Evolutionary conservation across 1,140 invertebrate species (phyloP).

Genomic region (Ceratina japonica): DNA sequence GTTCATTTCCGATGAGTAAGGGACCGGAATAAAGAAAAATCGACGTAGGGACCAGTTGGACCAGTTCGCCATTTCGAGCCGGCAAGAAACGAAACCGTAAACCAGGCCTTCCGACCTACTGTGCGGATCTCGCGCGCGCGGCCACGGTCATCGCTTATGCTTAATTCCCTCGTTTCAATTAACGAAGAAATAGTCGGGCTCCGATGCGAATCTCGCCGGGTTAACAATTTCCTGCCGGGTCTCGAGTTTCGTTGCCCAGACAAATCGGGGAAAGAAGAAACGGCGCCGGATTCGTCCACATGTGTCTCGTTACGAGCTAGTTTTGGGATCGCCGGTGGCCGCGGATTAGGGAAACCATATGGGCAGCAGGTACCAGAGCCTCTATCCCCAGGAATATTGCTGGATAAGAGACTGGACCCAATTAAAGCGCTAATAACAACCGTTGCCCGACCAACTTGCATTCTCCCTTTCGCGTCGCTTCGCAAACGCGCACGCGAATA

Average conservation of each 20-base stretch:
- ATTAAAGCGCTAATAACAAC: constrained; percentile 76
- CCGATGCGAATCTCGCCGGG: neutral
- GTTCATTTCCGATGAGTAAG: constrained; percentile 44
- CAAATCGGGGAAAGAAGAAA: constrained; percentile 11
- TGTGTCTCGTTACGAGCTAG: constrained; percentile 66
- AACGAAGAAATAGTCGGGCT: neutral
- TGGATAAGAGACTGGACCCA: constrained; percentile 75
- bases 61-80: constrained; percentile 68
- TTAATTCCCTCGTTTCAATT: constrained; percentile 1
- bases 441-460: constrained; percentile 62
- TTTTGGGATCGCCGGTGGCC: constrained; percentile 75
- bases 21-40: constrained; percentile 13
- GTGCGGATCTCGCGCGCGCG: neutral
- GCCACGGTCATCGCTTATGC: constrained; percentile 5
- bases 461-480: constrained; percentile 27
- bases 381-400: constrained; percentile 68
- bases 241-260: neutral
- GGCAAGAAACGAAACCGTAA: constrained; percentile 18
- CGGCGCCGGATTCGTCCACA: constrained; percentile 23
- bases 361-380: constrained; percentile 69
- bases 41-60: constrained; percentile 59
- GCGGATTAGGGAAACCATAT: constrained; percentile 74
- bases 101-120: constrained; percentile 8
- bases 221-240: neutral
- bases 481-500: constrained; percentile 25